Percentiles rank a stretch among this genome's conserved stretches.
These are phyloP conservation scores for Bombyx mandarina DNA, from an alignment of 1,140 invertebrate species.

Conservation along the genomic window DNA sequence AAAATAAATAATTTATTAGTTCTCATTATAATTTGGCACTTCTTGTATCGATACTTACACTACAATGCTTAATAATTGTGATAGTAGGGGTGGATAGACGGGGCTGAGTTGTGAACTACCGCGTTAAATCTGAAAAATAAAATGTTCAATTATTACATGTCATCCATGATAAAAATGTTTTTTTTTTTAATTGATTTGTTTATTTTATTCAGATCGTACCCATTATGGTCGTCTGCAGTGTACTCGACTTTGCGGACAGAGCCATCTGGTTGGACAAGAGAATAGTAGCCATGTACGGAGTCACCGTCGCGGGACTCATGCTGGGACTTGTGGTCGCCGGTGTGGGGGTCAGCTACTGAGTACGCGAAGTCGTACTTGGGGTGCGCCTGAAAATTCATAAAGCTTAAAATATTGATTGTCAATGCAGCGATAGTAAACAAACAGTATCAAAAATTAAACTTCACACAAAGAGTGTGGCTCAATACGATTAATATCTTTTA, in stretches of 20 bases:
- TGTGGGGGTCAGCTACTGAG: conserved; percentile 56
- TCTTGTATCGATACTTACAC: not conserved
- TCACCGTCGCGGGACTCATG: conserved; percentile 35
- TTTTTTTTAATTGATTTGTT: not conserved
- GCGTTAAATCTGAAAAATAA: conserved; percentile 50
- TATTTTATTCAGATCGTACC: conserved; percentile 15
- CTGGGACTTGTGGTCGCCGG: conserved; percentile 31
- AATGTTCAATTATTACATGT: not conserved
- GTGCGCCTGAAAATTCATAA: conserved; percentile 19
- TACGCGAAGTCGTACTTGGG: conserved; percentile 64
- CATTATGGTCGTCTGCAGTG: conserved; percentile 39
- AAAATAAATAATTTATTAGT: conserved; percentile 7
- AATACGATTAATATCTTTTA: too few relatives aligned
- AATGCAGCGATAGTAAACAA: too few relatives aligned
- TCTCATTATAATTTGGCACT: too few relatives aligned
- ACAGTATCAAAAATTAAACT: too few relatives aligned
- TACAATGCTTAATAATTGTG: conserved; percentile 2
- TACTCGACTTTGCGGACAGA: conserved; percentile 52
- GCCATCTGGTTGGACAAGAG: conserved; percentile 52
- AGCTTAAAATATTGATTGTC: too few relatives aligned
- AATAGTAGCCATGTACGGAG: conserved; percentile 41
- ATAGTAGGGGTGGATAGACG: conserved; percentile 16
- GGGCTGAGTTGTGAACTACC: conserved; percentile 62
- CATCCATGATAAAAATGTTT: not conserved
- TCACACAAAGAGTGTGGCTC: too few relatives aligned